Conservation (phyloP, 1,140 invertebrate species). For the Penaeus indicus region DNA sequence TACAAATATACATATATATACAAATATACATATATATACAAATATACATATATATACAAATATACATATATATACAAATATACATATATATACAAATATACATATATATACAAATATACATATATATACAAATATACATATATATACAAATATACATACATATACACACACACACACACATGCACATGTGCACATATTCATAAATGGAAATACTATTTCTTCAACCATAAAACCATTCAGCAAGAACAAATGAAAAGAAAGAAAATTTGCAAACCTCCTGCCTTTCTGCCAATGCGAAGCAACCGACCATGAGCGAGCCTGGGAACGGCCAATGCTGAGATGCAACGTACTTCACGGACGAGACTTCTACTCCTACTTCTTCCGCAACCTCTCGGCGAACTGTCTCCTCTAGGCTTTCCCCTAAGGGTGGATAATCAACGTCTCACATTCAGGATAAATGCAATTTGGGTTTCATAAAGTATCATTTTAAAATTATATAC, state of each 20-base stretch:
- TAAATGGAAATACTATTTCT: not conserved
- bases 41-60: too few relatives aligned
- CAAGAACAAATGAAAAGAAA: not conserved
- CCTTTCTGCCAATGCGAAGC: conserved; percentile 66
- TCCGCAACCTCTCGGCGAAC: conserved; percentile 76
- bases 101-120: not conserved
- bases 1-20: too few relatives aligned
- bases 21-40: too few relatives aligned
- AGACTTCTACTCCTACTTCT: conserved; percentile 75
- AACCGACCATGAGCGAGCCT: conserved; percentile 75
- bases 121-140: not conserved
- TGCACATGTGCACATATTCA: not conserved
- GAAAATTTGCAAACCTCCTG: conserved; percentile 18
- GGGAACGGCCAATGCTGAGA: conserved; percentile 76
- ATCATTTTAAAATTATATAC: too few relatives aligned
- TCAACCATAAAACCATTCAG: not conserved
- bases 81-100: not conserved
- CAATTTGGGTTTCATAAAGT: too few relatives aligned
- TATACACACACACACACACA: not conserved
- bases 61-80: not conserved
- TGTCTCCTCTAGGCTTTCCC: conserved; percentile 75
- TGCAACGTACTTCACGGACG: conserved; percentile 73
- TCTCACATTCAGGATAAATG: too few relatives aligned
- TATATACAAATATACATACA: not conserved
- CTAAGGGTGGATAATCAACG: conserved; percentile 67